Evolutionary conservation across 2,888 invertebrate genomes (phyloP).

Genomic region (Pardosa pseudoannulata): DNA sequence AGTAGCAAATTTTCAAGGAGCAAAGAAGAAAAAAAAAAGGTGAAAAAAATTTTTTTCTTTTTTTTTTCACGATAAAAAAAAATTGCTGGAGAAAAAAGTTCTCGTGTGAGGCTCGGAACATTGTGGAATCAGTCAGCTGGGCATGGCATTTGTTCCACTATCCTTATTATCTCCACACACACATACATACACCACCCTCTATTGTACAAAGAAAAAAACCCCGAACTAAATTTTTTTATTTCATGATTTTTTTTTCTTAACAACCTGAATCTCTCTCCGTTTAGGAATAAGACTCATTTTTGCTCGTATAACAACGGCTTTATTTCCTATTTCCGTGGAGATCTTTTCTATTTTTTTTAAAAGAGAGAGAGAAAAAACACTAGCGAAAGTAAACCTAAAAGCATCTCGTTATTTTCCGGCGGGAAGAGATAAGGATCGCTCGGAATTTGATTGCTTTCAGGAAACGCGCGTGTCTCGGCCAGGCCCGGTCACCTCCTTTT

Average conservation of each 20-base stretch:
- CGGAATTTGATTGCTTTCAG: too few species aligned
- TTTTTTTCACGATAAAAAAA: neutral
- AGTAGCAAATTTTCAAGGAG: neutral
- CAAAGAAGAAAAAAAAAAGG: neutral
- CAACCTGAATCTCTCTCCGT: neutral
- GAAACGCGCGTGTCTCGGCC: too few species aligned
- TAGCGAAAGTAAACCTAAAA: neutral
- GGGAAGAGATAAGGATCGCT: neutral
- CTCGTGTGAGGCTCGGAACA: neutral
- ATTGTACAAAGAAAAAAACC: too few species aligned
- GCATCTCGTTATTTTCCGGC: neutral
- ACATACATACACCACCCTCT: too few species aligned
- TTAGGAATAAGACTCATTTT: neutral
- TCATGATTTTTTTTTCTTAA: too few species aligned
- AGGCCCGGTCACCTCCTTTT: too few species aligned
- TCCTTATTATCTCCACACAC: constrained; percentile 38
- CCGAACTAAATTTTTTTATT: too few species aligned
- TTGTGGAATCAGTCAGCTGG: constrained; percentile 41
- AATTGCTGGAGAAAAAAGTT: neutral
- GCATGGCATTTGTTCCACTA: constrained; percentile 46
- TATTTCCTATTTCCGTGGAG: neutral
- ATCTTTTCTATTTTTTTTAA: neutral
- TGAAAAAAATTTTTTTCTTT: too few species aligned
- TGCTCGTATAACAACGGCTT: neutral
- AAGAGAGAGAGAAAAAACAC: neutral